Conservation (phyloP, 2,888 invertebrate species). For the Hirtodrosophila histrioides region DNA sequence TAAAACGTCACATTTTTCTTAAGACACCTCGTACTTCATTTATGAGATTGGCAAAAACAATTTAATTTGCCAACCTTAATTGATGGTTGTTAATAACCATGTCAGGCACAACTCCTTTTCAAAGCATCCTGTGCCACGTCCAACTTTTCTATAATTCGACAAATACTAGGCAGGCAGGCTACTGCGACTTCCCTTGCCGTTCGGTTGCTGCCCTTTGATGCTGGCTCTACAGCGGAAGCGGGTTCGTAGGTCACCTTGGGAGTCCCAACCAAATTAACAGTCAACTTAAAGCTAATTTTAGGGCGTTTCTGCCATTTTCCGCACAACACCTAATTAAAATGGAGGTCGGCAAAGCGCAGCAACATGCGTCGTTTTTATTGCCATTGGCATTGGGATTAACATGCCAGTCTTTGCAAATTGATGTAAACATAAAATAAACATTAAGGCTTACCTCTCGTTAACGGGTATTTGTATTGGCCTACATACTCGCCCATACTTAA, state of each 20-base stretch:
- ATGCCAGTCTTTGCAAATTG: background rate
- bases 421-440: slow-evolving; percentile 24
- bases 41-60: slow-evolving; percentile 14
- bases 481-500: too few relatives aligned
- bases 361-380: slow-evolving; percentile 25
- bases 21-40: background rate
- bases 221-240: background rate
- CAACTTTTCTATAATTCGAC: slow-evolving; percentile 29
- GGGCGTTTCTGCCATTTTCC: slow-evolving; percentile 7
- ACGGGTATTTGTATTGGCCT: background rate
- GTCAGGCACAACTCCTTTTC: slow-evolving; percentile 24
- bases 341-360: background rate
- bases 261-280: background rate
- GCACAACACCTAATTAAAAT: slow-evolving; percentile 29
- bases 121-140: slow-evolving; percentile 19
- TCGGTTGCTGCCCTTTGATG: slow-evolving; percentile 14
- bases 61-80: slow-evolving; percentile 16
- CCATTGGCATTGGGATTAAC: slow-evolving; percentile 11
- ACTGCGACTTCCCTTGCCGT: background rate
- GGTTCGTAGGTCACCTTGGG: slow-evolving; percentile 12
- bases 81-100: slow-evolving; percentile 36
- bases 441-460: slow-evolving; percentile 27
- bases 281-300: too few relatives aligned
- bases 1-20: too few relatives aligned
- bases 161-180: background rate